phyloP scores from a whole-genome alignment of 2,888 invertebrate species.

The Sthenelais limicola region DNA sequence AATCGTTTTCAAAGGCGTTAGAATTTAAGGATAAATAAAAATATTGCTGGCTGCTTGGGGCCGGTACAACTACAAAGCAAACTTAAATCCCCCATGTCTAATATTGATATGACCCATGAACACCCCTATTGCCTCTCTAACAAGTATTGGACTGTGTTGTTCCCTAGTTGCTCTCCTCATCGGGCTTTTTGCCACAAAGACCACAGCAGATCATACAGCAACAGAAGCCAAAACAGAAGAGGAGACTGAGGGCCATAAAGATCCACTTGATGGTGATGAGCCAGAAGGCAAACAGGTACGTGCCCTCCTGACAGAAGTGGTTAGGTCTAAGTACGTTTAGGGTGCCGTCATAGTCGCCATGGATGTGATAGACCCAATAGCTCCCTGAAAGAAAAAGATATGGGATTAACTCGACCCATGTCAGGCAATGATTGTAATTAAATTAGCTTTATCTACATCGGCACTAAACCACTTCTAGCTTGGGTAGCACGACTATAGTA shows the following conservation, averaged over 20 bases:
- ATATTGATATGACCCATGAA: too few species aligned
- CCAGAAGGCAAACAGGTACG: constrained; percentile 37
- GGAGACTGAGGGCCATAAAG: neutral
- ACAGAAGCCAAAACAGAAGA: neutral
- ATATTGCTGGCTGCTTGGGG: too few species aligned
- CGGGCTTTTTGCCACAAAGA: too few species aligned
- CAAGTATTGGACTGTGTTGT: too few species aligned
- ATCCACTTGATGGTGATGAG: constrained; percentile 1
- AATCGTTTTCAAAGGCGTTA: too few species aligned
- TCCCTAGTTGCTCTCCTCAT: too few species aligned
- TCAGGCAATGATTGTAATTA: neutral
- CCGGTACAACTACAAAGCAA: neutral
- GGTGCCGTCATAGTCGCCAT: neutral
- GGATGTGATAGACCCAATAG: constrained; percentile 21
- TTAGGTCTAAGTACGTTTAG: neutral
- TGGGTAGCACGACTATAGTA: neutral
- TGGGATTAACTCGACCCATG: too few species aligned
- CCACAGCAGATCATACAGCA: too few species aligned
- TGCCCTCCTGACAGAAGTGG: neutral
- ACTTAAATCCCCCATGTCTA: neutral
- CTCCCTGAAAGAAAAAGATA: neutral
- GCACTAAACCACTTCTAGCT: too few species aligned
- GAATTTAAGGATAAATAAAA: too few species aligned
- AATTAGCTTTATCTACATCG: too few species aligned
- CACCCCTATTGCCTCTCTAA: too few species aligned